Percentiles rank a stretch among this genome's conserved stretches.
These are phyloP conservation scores for Lobophora halterata DNA, from an alignment of 2,888 invertebrate genomes.

Conservation along the genomic window DNA sequence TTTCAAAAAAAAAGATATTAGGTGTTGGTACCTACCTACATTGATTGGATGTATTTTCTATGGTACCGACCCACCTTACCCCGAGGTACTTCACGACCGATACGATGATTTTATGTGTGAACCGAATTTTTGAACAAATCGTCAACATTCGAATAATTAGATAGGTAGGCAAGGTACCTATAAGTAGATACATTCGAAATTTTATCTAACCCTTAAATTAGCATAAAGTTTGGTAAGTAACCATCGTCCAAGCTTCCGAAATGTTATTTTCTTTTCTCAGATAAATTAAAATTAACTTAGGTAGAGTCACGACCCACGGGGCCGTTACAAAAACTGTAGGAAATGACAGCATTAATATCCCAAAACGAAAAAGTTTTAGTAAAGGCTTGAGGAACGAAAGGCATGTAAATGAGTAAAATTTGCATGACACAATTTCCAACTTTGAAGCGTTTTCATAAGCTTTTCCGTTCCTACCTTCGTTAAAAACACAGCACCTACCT, in stretches of 20 bases:
- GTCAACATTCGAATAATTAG: too few relatives aligned
- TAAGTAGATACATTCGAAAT: too few relatives aligned
- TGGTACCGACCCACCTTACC: too few relatives aligned
- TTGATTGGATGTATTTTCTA: too few relatives aligned
- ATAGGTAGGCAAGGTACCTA: too few relatives aligned
- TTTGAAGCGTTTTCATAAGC: conserved; percentile 22
- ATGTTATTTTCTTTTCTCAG: too few relatives aligned
- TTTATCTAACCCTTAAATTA: conserved; percentile 7
- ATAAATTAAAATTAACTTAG: conserved; percentile 15
- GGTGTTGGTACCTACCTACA: too few relatives aligned
- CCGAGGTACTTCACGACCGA: too few relatives aligned
- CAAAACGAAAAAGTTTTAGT: conserved; percentile 27
- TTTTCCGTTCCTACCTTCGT: conserved; percentile 7
- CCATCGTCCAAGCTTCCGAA: too few relatives aligned
- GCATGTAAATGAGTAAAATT: conserved; percentile 63
- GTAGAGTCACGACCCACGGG: conserved; percentile 7
- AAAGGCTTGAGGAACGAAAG: conserved; percentile 47
- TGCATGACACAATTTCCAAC: conserved; percentile 53
- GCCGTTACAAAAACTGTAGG: background rate
- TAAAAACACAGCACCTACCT: background rate
- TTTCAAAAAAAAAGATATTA: conserved; percentile 32
- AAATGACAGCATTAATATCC: conserved; percentile 20
- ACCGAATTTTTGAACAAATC: too few relatives aligned
- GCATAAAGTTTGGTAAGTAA: conserved; percentile 9
- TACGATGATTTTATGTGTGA: too few relatives aligned